A percentile compares a stretch with the other conserved stretches of the same genome.
phyloP scores from a whole-genome alignment of 2,888 invertebrate species.

The Melanophora roralis region DNA sequence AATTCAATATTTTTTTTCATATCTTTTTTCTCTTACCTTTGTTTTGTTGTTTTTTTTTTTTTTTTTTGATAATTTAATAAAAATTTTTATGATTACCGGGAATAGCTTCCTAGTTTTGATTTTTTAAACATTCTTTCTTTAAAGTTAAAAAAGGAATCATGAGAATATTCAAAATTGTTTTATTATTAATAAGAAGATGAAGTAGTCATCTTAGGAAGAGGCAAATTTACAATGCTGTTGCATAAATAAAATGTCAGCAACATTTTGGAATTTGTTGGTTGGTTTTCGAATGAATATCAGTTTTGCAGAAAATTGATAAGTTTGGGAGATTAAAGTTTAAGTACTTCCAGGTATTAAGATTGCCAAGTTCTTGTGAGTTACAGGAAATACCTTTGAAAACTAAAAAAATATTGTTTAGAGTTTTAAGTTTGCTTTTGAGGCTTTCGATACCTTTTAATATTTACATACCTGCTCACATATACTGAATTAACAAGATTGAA shows the following conservation, averaged over 20 bases:
- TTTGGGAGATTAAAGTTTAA: slow-evolving; percentile 6
- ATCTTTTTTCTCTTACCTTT: background rate
- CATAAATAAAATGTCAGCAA: slow-evolving; percentile 31
- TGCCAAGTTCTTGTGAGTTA: background rate
- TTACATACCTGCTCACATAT: too few relatives aligned
- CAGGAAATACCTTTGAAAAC: too few relatives aligned
- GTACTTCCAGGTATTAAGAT: background rate
- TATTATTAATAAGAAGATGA: slow-evolving; percentile 10
- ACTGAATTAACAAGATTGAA: too few relatives aligned
- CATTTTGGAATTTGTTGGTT: slow-evolving; percentile 4
- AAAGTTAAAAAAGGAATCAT: slow-evolving; percentile 52
- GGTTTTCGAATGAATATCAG: background rate
- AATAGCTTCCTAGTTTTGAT: slow-evolving; percentile 58
- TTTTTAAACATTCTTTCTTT: slow-evolving; percentile 46
- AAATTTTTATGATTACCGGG: slow-evolving; percentile 62
- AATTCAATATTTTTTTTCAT: slow-evolving; percentile 13
- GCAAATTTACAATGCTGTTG: background rate
- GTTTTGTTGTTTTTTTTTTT: background rate
- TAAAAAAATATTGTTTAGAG: too few relatives aligned
- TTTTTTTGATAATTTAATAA: slow-evolving; percentile 58
- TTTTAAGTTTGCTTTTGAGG: too few relatives aligned
- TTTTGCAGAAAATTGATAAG: slow-evolving; percentile 26
- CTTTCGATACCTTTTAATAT: too few relatives aligned
- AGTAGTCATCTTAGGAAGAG: background rate
- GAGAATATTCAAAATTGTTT: slow-evolving; percentile 53